Evolutionary conservation across 2,113 vertebrate species (phyloP), one percentile per base, ranked within the genome.

Genomic region (Willisornis vidua): DNA sequence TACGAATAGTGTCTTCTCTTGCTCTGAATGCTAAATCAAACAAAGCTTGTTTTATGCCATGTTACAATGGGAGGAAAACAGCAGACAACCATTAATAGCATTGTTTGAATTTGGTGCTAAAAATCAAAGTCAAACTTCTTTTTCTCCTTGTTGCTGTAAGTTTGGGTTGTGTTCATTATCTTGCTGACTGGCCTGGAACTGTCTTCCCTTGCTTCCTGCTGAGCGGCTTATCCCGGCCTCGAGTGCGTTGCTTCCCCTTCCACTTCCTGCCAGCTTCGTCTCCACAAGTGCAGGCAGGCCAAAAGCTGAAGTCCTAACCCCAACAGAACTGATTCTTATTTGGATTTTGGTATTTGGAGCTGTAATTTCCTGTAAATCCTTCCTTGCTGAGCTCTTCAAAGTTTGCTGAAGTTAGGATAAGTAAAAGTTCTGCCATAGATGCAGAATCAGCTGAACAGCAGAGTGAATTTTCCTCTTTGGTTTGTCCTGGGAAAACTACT

Each of bases 191-290:
- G 71, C 61, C 74, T 39, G 57, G 39, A 14, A 33, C 72, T 92
- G 86, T 85, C 76, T 92, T 80, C 65, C 79, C 83, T 94, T 0
- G 46, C 76, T 96, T 96, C 95, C 96, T 92, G 95, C 85, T 17
- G 51, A 61, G 85, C 72, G 18, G 78, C 71, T 90, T 94, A 80
- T 90, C 92, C 94, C 1, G 0, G 76, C 72, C 79, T 1, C 2
- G 48, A 94, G 76, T 22, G 52, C 14, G 18, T 89, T 92, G 80
- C 95, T 97, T 96, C 96, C 93, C 52, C 55, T 96, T 97, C 92
- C 88, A 74, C 94, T 94, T 96, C 96, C 94, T 93, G 94, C 66
- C 92, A 87, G 71, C 82, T 75, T 94, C 1, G 0, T 83, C 61
- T 95, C 90, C 85, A 90, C 67, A 76, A 94, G 28, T 2, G 3